A percentile compares a stretch with the other conserved stretches of the same genome.
Conservation (phyloP, 2,113 vertebrate genomes). For the Globicephala melas region DNA sequence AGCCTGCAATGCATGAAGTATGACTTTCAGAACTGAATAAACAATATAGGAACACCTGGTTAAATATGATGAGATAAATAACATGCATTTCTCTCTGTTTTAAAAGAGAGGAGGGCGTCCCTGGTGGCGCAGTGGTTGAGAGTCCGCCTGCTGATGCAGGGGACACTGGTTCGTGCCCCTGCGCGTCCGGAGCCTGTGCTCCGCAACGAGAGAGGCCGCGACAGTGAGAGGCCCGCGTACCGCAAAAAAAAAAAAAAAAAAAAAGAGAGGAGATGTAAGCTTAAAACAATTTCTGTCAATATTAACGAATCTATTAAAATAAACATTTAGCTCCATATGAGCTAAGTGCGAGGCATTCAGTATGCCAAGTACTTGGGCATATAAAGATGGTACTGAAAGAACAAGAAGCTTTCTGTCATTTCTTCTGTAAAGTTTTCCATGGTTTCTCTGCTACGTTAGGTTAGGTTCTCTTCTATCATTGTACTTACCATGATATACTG, state of each 20-base stretch:
- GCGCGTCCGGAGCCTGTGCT: too few relatives aligned
- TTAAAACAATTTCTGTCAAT: neutral
- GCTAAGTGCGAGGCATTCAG: neutral
- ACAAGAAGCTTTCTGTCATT: neutral
- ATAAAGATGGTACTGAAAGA: neutral
- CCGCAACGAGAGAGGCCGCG: too few relatives aligned
- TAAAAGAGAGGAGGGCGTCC: neutral
- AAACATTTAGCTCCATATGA: neutral
- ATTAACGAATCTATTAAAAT: conserved; percentile 31
- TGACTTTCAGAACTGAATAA: conserved; percentile 17
- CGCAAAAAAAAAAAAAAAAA: too few relatives aligned
- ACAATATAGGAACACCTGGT: neutral
- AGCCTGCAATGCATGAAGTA: neutral
- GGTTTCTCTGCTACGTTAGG: neutral
- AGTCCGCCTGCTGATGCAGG: too few relatives aligned
- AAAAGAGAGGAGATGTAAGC: neutral
- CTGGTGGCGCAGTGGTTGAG: too few relatives aligned
- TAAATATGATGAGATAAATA: neutral
- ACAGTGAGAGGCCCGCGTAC: too few relatives aligned
- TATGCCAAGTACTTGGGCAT: neutral
- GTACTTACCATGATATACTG: neutral
- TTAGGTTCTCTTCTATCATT: neutral
- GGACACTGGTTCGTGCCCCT: too few relatives aligned
- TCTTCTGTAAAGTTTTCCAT: neutral
- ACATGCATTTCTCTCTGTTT: neutral